phyloP scores from a whole-genome alignment of 2,797 vertebrate genomes.

The Lindbergichthys nudifrons region DNA sequence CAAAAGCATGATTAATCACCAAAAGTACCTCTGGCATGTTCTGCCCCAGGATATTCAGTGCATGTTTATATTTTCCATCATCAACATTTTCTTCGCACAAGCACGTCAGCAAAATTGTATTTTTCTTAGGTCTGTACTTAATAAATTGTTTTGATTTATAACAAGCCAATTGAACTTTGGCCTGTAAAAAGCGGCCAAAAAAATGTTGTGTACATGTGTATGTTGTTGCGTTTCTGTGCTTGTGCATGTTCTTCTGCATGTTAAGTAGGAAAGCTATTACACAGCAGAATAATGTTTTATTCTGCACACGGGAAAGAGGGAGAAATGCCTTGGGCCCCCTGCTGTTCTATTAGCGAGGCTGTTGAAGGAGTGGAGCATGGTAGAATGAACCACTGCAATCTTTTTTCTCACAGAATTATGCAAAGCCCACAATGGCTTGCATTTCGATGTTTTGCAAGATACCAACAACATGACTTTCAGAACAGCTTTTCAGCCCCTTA shows the following conservation, averaged over 20 bases:
- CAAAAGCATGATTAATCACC: too few species aligned
- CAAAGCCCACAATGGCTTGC: constrained; percentile 31
- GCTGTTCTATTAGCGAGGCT: constrained; percentile 52
- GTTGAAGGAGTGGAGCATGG: constrained; percentile 46
- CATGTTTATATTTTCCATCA: too few species aligned
- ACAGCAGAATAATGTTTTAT: constrained; percentile 49
- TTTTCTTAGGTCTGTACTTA: too few species aligned
- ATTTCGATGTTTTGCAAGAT: constrained; percentile 25
- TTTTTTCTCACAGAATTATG: constrained; percentile 43
- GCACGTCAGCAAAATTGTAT: too few species aligned
- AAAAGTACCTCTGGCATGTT: too few species aligned
- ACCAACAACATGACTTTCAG: constrained; percentile 21
- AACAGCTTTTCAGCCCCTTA: neutral
- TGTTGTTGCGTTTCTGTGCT: constrained; percentile 9
- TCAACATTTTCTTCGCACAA: too few species aligned
- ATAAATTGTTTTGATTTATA: too few species aligned
- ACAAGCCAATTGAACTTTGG: too few species aligned
- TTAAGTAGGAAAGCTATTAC: constrained; percentile 61
- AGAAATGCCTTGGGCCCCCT: constrained; percentile 51
- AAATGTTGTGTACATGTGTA: neutral
- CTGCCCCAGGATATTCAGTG: too few species aligned
- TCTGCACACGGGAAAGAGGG: constrained; percentile 22
- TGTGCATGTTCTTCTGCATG: constrained; percentile 45
- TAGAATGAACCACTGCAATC: constrained; percentile 36
- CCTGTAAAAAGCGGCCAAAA: too few species aligned